phyloP scores from a whole-genome alignment of 2,797 vertebrate species.

The Hozukius guyotensis region DNA sequence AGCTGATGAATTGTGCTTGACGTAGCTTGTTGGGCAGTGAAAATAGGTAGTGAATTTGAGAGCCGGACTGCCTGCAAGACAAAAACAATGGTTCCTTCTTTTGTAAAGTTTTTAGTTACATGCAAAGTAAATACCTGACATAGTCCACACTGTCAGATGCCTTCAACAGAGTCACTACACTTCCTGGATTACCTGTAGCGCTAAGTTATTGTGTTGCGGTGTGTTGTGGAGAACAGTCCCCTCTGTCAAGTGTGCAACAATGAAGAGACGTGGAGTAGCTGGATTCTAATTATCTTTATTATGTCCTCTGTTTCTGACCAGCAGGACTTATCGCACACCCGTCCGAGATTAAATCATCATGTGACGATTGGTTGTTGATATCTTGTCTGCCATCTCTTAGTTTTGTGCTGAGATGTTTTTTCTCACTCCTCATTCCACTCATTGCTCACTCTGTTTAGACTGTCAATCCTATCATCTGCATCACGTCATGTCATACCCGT shows the following conservation, averaged over 20 bases:
- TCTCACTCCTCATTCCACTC: neutral
- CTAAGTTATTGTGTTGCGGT: neutral
- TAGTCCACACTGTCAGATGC: neutral
- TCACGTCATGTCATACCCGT: neutral
- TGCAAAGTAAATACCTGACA: neutral
- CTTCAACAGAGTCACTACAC: neutral
- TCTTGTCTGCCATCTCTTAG: rapidly evolving
- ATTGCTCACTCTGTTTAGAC: neutral
- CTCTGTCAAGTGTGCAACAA: neutral
- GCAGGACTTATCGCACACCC: neutral
- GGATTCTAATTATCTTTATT: constrained; percentile 19
- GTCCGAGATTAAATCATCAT: constrained; percentile 13
- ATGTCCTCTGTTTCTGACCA: neutral
- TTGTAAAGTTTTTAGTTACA: neutral
- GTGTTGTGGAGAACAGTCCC: neutral
- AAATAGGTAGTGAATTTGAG: neutral
- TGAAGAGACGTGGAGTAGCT: neutral
- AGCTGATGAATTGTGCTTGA: neutral
- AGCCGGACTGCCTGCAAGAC: neutral
- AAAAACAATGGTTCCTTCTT: neutral
- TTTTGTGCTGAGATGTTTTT: neutral
- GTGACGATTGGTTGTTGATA: neutral
- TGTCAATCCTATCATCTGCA: neutral
- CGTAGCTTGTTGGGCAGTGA: neutral
- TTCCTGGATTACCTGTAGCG: neutral